phyloP scores from a whole-genome alignment of 2,797 vertebrate genomes.

The Loriculus beryllinus region DNA sequence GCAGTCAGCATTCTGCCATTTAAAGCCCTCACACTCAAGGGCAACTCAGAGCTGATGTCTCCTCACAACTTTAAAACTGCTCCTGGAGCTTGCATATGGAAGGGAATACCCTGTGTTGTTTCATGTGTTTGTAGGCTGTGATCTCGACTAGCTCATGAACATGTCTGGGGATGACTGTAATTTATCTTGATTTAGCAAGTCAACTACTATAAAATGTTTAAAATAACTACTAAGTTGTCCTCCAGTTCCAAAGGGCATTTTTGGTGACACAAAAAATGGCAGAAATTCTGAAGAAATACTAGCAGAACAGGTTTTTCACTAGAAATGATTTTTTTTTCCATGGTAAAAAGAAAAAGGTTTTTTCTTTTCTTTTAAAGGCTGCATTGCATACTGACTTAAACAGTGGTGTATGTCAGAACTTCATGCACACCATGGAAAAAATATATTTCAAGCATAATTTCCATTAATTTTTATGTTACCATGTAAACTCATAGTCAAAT shows the following conservation, averaged over 20 bases:
- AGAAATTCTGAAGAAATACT: neutral
- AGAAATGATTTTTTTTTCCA: neutral
- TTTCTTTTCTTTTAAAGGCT: too few relatives aligned
- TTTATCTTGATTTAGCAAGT: slow-evolving; percentile 3
- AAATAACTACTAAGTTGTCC: neutral
- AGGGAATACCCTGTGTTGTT: neutral
- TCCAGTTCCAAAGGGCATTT: neutral
- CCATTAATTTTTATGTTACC: neutral
- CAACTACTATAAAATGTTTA: neutral
- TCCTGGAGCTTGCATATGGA: neutral
- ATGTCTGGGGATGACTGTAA: neutral
- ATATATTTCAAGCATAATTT: neutral
- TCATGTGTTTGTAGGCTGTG: neutral
- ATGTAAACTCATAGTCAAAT: neutral
- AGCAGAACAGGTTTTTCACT: neutral
- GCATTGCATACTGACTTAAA: neutral
- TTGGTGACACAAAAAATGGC: neutral
- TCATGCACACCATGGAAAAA: neutral
- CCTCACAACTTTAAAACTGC: neutral
- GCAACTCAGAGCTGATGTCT: neutral
- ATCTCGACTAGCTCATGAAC: neutral
- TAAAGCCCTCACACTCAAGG: neutral
- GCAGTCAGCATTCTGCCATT: neutral
- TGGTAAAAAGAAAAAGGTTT: neutral
- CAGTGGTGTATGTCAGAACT: neutral